Percentiles rank a stretch among this genome's conserved stretches.
Conservation (phyloP, 2,797 vertebrate genomes). For the Gephyroberyx darwinii region DNA sequence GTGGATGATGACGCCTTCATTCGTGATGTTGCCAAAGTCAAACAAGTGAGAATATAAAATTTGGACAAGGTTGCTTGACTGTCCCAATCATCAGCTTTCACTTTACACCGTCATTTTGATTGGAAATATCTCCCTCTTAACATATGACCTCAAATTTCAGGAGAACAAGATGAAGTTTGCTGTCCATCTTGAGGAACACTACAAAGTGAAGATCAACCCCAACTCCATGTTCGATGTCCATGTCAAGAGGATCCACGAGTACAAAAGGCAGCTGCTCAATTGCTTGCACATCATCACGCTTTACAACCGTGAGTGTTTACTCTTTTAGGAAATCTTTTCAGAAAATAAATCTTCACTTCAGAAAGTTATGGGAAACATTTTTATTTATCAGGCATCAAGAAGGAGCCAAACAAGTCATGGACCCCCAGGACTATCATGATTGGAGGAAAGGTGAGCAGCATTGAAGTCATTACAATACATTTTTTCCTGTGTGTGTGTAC, state of each 20-base stretch:
- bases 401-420: slow-evolving; percentile 85
- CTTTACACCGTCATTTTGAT: too few species aligned
- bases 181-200: slow-evolving; percentile 84
- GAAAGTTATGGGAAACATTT: not conserved
- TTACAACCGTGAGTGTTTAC: slow-evolving; percentile 84
- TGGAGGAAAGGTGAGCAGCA: slow-evolving; percentile 88
- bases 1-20: slow-evolving; percentile 89
- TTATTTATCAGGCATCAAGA: slow-evolving; percentile 85
- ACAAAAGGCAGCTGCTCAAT: slow-evolving; percentile 93
- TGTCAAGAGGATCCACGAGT: slow-evolving; percentile 95
- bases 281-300: slow-evolving; percentile 92
- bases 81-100: not conserved
- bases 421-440: slow-evolving; percentile 92
- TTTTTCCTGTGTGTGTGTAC: too few species aligned
- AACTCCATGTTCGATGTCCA: slow-evolving; percentile 92
- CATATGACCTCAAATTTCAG: slow-evolving; percentile 63
- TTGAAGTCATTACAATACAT: not conserved
- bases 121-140: too few species aligned
- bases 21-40: slow-evolving; percentile 90
- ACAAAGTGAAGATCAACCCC: slow-evolving; percentile 90
- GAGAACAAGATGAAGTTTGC: slow-evolving; percentile 95
- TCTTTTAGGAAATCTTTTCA: not conserved
- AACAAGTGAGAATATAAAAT: slow-evolving; percentile 82
- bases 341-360: fast-evolving
- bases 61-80: not conserved